Evolutionary conservation across 2,888 invertebrate genomes (phyloP).

Genomic region (Melanostoma scalare): DNA sequence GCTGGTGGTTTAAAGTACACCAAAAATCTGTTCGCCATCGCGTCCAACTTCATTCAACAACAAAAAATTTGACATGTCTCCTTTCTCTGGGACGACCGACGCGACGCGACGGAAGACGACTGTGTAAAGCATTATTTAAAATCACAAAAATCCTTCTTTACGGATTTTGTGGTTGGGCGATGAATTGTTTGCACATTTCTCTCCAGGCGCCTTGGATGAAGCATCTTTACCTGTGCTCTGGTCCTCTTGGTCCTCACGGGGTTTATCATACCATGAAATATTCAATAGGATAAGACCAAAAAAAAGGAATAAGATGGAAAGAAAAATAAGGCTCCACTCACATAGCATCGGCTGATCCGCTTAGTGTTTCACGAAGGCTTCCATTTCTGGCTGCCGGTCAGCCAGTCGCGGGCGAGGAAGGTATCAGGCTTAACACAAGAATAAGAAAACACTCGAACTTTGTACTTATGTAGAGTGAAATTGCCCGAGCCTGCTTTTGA

Average conservation of each 20-base stretch:
- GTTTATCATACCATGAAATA: slow-evolving; percentile 65
- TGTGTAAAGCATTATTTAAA: slow-evolving; percentile 61
- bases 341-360: slow-evolving; percentile 64
- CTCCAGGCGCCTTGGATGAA: slow-evolving; percentile 21
- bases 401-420: not conserved
- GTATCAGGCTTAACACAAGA: slow-evolving; percentile 2
- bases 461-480: slow-evolving; percentile 30
- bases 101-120: not conserved
- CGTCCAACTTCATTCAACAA: not conserved
- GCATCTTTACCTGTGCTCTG: slow-evolving; percentile 16
- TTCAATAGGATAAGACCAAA: slow-evolving; percentile 51
- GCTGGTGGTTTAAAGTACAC: not conserved
- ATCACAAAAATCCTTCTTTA: slow-evolving; percentile 67
- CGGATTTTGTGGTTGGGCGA: slow-evolving; percentile 44
- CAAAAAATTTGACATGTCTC: slow-evolving; percentile 36
- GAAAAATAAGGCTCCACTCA: slow-evolving; percentile 54
- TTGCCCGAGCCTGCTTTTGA: slow-evolving; percentile 35
- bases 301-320: not conserved
- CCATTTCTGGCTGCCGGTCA: slow-evolving; percentile 27
- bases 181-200: slow-evolving; percentile 58
- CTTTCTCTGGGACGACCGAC: slow-evolving; percentile 10
- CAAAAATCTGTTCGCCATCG: not conserved
- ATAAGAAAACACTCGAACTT: not conserved
- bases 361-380: slow-evolving; percentile 65
- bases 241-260: slow-evolving; percentile 49